A percentile compares a stretch with the other conserved stretches of the same genome.
Evolutionary conservation across 1,140 invertebrate genomes (phyloP).

Genomic region (Yoshiicerus persimilis): DNA sequence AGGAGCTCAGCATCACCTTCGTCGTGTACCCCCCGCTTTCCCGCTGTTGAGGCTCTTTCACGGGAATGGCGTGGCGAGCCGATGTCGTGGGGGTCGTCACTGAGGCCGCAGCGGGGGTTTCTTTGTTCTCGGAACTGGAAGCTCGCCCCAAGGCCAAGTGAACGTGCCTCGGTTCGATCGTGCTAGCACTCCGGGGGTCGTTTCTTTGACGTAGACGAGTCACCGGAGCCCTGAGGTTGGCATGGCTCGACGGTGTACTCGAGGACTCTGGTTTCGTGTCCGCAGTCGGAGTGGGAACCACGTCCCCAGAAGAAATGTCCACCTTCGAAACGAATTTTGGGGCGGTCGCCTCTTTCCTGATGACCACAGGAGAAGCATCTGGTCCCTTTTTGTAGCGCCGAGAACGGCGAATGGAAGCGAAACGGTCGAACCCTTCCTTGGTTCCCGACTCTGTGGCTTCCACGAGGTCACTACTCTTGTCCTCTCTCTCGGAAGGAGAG

Average conservation of each 20-base stretch:
- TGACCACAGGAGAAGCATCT: constrained; percentile 55
- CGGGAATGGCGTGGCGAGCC: not conserved
- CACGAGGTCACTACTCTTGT: constrained; percentile 41
- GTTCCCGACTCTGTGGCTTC: constrained; percentile 17
- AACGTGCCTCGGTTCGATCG: constrained; percentile 44
- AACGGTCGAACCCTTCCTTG: constrained; percentile 68
- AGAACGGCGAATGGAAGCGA: constrained; percentile 76
- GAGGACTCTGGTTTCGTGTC: not conserved
- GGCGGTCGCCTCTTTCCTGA: not conserved
- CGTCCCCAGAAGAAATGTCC: constrained; percentile 26
- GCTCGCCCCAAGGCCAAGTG: constrained; percentile 33
- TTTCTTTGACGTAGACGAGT: not conserved
- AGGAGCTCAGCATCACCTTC: constrained; percentile 27
- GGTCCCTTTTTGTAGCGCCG: constrained; percentile 74
- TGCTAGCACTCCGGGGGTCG: constrained; percentile 39
- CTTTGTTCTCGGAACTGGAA: not conserved
- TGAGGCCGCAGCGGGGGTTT: not conserved
- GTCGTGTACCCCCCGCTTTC: not conserved
- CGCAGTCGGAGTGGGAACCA: not conserved
- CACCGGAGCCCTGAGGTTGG: not conserved
- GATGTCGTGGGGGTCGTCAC: not conserved
- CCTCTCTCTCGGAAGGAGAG: not conserved
- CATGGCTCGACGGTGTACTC: not conserved
- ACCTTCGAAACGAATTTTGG: constrained; percentile 44
- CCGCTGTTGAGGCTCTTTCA: not conserved